Conservation (phyloP, 2,797 vertebrate species). For the Picus viridis region DNA sequence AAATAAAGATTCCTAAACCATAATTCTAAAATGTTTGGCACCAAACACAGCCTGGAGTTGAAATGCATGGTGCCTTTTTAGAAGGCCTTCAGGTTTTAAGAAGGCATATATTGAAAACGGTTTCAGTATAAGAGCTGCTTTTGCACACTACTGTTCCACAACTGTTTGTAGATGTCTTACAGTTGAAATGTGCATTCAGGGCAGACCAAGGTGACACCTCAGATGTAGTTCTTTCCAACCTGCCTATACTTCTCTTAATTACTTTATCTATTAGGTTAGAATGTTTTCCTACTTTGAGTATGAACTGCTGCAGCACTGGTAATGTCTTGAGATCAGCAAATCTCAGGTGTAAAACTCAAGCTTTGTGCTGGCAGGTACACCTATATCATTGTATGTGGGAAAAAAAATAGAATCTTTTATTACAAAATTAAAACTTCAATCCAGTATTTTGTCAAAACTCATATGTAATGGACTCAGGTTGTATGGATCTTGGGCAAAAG, state of each 20-base stretch:
- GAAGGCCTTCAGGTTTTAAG: background rate
- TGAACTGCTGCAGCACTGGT: background rate
- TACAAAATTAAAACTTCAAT: background rate
- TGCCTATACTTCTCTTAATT: background rate
- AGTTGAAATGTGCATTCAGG: background rate
- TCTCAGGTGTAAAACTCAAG: background rate
- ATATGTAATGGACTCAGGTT: background rate
- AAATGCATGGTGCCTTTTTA: background rate
- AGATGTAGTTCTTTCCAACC: background rate
- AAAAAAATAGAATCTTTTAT: background rate
- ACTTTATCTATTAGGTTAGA: background rate
- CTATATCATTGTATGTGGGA: background rate
- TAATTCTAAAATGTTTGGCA: background rate
- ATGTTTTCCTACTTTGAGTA: background rate
- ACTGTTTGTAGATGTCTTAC: background rate
- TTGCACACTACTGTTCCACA: background rate
- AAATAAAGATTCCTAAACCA: background rate
- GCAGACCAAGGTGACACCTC: background rate
- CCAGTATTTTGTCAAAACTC: background rate
- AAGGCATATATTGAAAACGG: background rate
- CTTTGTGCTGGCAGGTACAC: background rate
- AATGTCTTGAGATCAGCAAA: background rate
- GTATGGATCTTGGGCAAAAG: conserved; percentile 1
- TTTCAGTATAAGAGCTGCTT: background rate
- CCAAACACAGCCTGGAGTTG: background rate